A percentile compares a stretch with the other conserved stretches of the same genome.
These are phyloP conservation scores for Drosophila subquinaria DNA, from an alignment of 2,888 invertebrate species.

Conservation along the genomic window DNA sequence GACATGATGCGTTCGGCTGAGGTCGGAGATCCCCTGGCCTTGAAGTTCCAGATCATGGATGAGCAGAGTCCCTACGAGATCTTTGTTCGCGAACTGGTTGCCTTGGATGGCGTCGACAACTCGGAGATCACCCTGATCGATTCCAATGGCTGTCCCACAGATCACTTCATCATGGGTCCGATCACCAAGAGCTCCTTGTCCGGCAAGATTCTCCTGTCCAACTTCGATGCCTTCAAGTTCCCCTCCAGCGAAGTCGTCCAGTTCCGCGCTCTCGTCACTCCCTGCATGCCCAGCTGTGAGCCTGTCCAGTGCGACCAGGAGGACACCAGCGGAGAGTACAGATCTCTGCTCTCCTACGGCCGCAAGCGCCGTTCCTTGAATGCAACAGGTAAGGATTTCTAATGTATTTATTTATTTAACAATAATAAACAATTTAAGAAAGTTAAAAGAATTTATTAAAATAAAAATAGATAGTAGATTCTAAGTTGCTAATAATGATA, in stretches of 20 bases:
- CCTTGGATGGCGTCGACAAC: constrained; percentile 96
- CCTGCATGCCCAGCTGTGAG: constrained; percentile 96
- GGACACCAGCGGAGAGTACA: constrained; percentile 93
- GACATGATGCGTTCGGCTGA: constrained; percentile 95
- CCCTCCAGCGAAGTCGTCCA: constrained; percentile 97
- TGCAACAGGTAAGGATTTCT: constrained; percentile 78
- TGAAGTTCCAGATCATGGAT: constrained; percentile 96
- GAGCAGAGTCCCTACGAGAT: constrained; percentile 97
- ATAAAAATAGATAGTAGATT: too few species aligned
- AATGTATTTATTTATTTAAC: neutral
- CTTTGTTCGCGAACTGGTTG: constrained; percentile 96
- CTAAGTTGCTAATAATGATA: too few species aligned
- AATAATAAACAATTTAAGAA: too few species aligned
- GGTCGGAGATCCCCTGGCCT: constrained; percentile 96
- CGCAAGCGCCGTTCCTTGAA: constrained; percentile 89
- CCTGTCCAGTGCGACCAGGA: constrained; percentile 95
- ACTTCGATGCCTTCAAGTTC: constrained; percentile 98
- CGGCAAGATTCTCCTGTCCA: constrained; percentile 94
- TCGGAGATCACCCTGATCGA: constrained; percentile 97
- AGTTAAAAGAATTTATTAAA: too few species aligned
- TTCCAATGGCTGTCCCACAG: constrained; percentile 96
- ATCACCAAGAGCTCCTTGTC: constrained; percentile 92
- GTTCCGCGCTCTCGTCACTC: constrained; percentile 97
- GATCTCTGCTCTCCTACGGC: constrained; percentile 93
- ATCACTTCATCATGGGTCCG: constrained; percentile 97